Conservation (phyloP, 2,888 invertebrate genomes). For the Dione vanillae region DNA sequence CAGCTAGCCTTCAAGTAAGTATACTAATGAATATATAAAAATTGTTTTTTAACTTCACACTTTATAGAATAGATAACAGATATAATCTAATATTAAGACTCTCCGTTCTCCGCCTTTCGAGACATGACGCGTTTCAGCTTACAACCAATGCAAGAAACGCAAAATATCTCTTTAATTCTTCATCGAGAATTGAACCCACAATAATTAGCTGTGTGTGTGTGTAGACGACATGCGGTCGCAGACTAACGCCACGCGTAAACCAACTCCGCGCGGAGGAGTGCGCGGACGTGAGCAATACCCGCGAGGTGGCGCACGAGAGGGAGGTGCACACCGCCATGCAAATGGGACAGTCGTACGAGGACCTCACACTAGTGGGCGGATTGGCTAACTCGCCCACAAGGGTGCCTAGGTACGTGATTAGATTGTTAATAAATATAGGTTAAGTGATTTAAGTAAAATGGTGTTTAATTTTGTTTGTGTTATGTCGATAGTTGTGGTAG, state of each 20-base stretch:
- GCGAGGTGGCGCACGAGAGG: slow-evolving; percentile 96
- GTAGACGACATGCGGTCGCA: slow-evolving; percentile 70
- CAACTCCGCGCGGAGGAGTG: slow-evolving; percentile 95
- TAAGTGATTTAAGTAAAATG: too few relatives aligned
- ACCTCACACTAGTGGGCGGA: slow-evolving; percentile 88
- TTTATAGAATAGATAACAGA: too few relatives aligned
- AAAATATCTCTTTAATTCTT: too few relatives aligned
- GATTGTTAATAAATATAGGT: too few relatives aligned
- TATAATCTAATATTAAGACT: too few relatives aligned
- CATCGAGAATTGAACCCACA: too few relatives aligned
- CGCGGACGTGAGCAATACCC: slow-evolving; percentile 90
- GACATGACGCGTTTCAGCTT: too few relatives aligned
- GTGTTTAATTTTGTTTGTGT: too few relatives aligned
- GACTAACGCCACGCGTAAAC: slow-evolving; percentile 92
- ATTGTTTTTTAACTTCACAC: too few relatives aligned
- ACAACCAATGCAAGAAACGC: too few relatives aligned
- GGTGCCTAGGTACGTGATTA: slow-evolving; percentile 73
- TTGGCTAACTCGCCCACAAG: slow-evolving; percentile 83
- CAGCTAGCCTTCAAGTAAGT: slow-evolving; percentile 57
- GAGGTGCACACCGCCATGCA: slow-evolving; percentile 96
- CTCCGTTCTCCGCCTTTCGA: too few relatives aligned
- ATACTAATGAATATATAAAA: not conserved
- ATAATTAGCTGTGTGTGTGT: not conserved
- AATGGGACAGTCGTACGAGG: slow-evolving; percentile 97
- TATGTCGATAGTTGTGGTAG: too few relatives aligned